phyloP scores from a whole-genome alignment of 2,888 invertebrate species.

The Aphrophora alni region DNA sequence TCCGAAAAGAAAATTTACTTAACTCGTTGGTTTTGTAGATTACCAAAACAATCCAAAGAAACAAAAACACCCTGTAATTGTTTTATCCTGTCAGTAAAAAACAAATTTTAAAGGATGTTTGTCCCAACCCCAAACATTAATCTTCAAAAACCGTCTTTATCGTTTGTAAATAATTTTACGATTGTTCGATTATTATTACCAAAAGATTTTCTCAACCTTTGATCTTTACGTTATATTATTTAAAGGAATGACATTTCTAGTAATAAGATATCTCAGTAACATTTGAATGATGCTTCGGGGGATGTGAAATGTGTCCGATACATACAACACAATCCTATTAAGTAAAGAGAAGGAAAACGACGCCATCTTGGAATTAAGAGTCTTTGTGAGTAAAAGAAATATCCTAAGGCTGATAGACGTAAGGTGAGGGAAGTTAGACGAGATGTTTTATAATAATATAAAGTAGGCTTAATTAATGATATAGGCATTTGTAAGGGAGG shows the following conservation, averaged over 20 bases:
- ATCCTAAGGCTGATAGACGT: not conserved
- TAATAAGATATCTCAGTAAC: not conserved
- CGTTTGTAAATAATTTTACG: not conserved
- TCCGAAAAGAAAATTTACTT: too few relatives aligned
- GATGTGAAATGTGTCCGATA: slow-evolving; percentile 1
- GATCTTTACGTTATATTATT: not conserved
- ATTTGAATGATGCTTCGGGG: not conserved
- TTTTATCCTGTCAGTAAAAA: too few relatives aligned
- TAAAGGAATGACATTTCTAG: not conserved
- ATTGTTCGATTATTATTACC: not conserved
- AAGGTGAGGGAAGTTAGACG: too few relatives aligned
- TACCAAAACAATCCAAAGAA: too few relatives aligned
- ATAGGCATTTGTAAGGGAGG: too few relatives aligned
- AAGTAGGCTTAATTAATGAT: too few relatives aligned
- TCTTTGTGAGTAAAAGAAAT: slow-evolving; percentile 2
- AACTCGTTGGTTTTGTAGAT: too few relatives aligned
- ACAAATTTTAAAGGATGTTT: too few relatives aligned
- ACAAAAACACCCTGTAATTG: too few relatives aligned
- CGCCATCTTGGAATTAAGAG: slow-evolving; percentile 2
- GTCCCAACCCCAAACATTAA: too few relatives aligned
- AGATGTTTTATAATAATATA: too few relatives aligned
- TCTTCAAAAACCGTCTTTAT: too few relatives aligned
- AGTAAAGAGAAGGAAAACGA: not conserved
- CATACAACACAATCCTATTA: not conserved
- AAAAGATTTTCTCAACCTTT: not conserved